Evolutionary conservation across 2,888 invertebrate species (phyloP).

Genomic region (Micropterix aruncella): DNA sequence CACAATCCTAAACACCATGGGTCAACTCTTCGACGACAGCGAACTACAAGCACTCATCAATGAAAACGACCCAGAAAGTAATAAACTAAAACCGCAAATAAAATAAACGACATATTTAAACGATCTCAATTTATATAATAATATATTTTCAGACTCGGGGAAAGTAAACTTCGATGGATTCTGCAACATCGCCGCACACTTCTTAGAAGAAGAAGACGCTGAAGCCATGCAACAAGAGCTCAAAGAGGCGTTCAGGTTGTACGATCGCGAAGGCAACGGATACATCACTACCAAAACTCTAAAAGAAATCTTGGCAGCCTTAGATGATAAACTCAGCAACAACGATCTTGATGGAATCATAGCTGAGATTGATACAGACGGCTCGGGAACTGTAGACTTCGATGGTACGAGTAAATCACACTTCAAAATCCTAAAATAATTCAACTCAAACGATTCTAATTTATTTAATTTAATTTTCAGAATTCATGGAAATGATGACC

Average conservation of each 20-base stretch:
- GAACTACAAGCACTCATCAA: conserved; percentile 81
- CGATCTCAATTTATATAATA: conserved; percentile 1
- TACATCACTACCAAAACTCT: conserved; percentile 85
- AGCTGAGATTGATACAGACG: conserved; percentile 95
- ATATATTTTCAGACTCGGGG: conserved; percentile 49
- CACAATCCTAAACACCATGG: conserved; percentile 89
- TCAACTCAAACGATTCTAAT: conserved; percentile 13
- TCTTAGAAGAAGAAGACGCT: conserved; percentile 90
- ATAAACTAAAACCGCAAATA: not conserved
- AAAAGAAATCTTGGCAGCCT: conserved; percentile 84
- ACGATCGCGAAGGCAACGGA: conserved; percentile 93
- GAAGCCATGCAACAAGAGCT: conserved; percentile 95
- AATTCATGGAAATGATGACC: conserved; percentile 94
- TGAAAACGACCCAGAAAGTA: conserved; percentile 82
- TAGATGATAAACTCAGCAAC: conserved; percentile 86
- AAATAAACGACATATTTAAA: not conserved
- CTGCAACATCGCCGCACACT: conserved; percentile 82
- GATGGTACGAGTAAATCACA: conserved; percentile 60
- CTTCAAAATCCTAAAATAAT: no score
- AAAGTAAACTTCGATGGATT: conserved; percentile 93
- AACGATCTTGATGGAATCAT: conserved; percentile 94
- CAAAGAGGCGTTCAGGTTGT: conserved; percentile 94
- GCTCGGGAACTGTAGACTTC: conserved; percentile 97
- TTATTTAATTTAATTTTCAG: conserved; percentile 33
- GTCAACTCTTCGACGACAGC: conserved; percentile 84